Conservation (phyloP, 1,140 invertebrate genomes). For the Pachypsylla venusta region DNA sequence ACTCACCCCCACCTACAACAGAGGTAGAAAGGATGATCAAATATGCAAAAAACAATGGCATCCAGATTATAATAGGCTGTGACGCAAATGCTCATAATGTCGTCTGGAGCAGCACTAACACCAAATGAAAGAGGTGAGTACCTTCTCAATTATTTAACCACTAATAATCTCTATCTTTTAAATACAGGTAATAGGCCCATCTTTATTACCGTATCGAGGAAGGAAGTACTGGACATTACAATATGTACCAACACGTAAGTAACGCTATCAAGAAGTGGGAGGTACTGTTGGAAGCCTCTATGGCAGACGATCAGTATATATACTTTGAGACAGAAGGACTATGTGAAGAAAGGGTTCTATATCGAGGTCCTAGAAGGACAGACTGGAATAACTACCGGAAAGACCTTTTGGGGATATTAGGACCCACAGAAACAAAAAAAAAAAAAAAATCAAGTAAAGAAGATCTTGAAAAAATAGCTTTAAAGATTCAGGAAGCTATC, state of each 20-base stretch:
- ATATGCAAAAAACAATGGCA: not conserved
- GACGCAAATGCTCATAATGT: not conserved
- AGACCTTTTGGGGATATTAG: not conserved
- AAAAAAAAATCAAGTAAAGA: too few species aligned
- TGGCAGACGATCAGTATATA: not conserved
- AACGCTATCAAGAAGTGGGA: not conserved
- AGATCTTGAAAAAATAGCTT: not conserved
- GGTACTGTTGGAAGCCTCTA: not conserved
- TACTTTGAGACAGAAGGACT: not conserved
- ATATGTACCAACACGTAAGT: not conserved
- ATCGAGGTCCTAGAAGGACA: not conserved
- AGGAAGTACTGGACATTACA: not conserved
- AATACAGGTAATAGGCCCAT: not conserved
- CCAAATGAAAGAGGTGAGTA: not conserved
- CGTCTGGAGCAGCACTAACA: not conserved
- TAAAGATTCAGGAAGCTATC: not conserved
- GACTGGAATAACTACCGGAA: not conserved
- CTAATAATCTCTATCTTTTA: not conserved
- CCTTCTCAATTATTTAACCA: not conserved
- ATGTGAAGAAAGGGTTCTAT: not conserved
- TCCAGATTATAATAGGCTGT: not conserved
- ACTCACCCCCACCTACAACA: not conserved
- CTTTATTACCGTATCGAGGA: not conserved
- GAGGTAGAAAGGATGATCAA: not conserved
- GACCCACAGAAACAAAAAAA: not conserved